Conservation (phyloP, 2,888 invertebrate species). For the Pediacus dermestoides region DNA sequence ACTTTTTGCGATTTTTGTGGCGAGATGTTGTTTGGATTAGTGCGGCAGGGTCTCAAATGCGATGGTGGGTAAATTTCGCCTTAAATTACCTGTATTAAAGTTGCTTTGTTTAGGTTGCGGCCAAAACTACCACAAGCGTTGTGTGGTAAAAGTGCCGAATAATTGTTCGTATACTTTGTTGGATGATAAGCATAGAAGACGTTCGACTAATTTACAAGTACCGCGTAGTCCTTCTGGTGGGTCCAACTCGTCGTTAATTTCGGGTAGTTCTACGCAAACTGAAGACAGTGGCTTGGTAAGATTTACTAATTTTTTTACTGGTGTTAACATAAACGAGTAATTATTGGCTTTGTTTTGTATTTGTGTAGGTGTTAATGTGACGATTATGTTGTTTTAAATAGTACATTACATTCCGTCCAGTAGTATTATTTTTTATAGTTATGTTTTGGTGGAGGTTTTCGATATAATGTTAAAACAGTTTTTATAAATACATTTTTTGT, state of each 20-base stretch:
- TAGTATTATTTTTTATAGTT: no score
- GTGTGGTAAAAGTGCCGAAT: conserved; percentile 94
- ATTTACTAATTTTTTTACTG: conserved; percentile 50
- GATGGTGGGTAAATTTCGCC: conserved; percentile 66
- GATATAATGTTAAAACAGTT: conserved; percentile 28
- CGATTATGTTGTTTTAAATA: no score
- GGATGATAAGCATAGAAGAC: conserved; percentile 43
- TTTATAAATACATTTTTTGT: conserved; percentile 24
- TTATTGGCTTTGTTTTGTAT: conserved; percentile 2
- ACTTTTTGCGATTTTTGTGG: conserved; percentile 99
- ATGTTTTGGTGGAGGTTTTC: conserved; percentile 32
- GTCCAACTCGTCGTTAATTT: conserved; percentile 64
- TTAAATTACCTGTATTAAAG: conserved; percentile 2
- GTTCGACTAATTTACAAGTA: conserved; percentile 52
- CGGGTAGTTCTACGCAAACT: conserved; percentile 53
- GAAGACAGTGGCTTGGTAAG: conserved; percentile 74
- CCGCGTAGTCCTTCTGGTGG: conserved; percentile 74
- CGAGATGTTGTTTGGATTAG: conserved; percentile 97
- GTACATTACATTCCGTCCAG: conserved; percentile 23
- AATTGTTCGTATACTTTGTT: conserved; percentile 73
- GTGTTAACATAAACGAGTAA: conserved; percentile 41
- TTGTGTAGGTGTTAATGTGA: no score
- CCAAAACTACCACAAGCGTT: conserved; percentile 97
- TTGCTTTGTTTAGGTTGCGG: conserved; percentile 77
- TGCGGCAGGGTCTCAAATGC: conserved; percentile 97